phyloP scores from a whole-genome alignment of 2,113 vertebrate genomes.

The Gavia stellata region DNA sequence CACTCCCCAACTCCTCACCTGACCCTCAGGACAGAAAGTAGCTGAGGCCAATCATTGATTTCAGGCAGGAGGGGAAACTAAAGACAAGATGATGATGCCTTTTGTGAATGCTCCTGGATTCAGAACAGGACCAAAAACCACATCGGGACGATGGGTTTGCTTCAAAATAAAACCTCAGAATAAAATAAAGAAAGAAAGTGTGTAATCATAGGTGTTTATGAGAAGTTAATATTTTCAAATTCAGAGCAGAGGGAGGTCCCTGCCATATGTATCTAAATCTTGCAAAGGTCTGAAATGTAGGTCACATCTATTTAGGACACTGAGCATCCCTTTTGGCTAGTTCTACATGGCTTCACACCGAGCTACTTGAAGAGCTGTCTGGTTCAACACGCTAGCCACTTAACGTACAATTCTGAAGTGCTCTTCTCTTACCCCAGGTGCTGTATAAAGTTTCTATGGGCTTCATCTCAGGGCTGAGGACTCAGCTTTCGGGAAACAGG shows the following conservation, averaged over 20 bases:
- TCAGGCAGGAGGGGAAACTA: not conserved
- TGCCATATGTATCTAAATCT: slow-evolving; percentile 34
- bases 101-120: not conserved
- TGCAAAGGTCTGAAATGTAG: slow-evolving; percentile 52
- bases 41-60: not conserved
- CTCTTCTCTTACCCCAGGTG: not conserved
- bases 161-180: not conserved
- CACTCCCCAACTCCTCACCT: not conserved
- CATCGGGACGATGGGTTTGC: not conserved
- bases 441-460: not conserved
- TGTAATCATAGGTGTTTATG: not conserved
- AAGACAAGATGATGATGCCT: not conserved
- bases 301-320: slow-evolving; percentile 57
- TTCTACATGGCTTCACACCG: slow-evolving; percentile 4
- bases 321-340: slow-evolving; percentile 34
- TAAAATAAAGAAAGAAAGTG: not conserved
- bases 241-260: slow-evolving; percentile 2
- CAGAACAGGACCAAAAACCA: not conserved
- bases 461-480: not conserved
- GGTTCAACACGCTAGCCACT: not conserved
- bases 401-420: not conserved
- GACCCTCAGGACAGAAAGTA: not conserved
- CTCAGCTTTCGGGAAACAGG: not conserved
- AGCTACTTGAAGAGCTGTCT: not conserved
- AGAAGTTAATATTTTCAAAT: not conserved